Evolutionary conservation across 2,888 invertebrate species (phyloP), one percentile per base, ranked within the genome.

Genomic region (Perizoma affinitatum): DNA sequence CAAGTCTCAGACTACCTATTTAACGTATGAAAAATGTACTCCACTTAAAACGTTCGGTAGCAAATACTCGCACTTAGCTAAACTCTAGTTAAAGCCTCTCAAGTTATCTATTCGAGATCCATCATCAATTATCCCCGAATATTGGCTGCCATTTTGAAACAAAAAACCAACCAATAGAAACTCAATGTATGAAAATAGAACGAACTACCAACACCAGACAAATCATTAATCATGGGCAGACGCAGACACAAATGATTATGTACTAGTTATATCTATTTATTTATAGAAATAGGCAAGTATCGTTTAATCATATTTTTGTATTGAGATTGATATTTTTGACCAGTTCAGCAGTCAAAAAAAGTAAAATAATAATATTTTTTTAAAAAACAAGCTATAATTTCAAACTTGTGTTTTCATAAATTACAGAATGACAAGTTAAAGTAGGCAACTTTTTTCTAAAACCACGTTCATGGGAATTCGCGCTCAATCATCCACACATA

Each of bases 41-140:
- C 75, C 80, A 77, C 85, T 88, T 77, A 76, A 76, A 72, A 71
- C 66, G 73, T 65, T 73, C 84, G 72, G 88, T 83, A 88, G 87
- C 85, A 73, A 80, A 81, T 76, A 75, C 73, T 79, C 75, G 76
- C 82, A 83, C 86, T 87, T 84, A 83, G 53, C 72, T 68, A 71
- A 74, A 73, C 75, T 75, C 73, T 78, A 72, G 73, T 79, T 73
- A 78, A 79, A 73, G 70, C 58, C 72, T 75, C 77, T 81, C 72
- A 71, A 76, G 78, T 82, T 85, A 86, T 86, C 86, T 84, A 76
- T 76, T 80, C 73, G 73, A 82, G 78, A 82, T 79, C 71, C 71
- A 75, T 83, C 87, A 89, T 90, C 84, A 87, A 86, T 90, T 83
- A 88, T 86, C 82, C 84, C 86, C 82, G 78, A 86, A 87, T 82